Percentiles rank a stretch among this genome's conserved stretches.
Conservation (phyloP, 2,888 invertebrate genomes). For the Hoplodrina blanda region DNA sequence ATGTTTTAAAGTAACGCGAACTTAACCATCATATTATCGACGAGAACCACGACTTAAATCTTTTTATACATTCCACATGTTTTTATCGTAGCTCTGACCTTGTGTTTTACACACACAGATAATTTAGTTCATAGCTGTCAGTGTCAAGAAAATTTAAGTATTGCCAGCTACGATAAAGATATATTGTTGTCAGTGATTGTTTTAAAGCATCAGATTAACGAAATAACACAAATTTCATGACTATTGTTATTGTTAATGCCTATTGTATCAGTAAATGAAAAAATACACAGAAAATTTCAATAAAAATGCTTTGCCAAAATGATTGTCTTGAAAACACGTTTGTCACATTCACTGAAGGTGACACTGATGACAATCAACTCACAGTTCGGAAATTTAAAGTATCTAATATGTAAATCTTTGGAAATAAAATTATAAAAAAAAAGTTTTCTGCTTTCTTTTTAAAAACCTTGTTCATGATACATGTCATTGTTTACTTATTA, state of each 20-base stretch:
- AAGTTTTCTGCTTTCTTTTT: too few relatives aligned
- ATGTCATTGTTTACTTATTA: too few relatives aligned
- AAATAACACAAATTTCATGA: neutral
- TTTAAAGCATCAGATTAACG: neutral
- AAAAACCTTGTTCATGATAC: too few relatives aligned
- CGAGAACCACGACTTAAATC: conserved; percentile 66
- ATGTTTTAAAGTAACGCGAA: conserved; percentile 60
- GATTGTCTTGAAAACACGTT: neutral
- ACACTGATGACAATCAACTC: conserved; percentile 7
- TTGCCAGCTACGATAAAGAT: conserved; percentile 23
- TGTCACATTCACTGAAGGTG: conserved; percentile 8
- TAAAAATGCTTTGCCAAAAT: neutral
- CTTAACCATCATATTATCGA: conserved; percentile 70
- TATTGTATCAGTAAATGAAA: neutral
- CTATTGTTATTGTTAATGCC: neutral
- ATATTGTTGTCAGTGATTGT: neutral
- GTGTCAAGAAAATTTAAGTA: conserved; percentile 11
- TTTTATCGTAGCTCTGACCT: conserved; percentile 78
- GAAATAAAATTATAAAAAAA: neutral
- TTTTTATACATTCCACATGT: conserved; percentile 84
- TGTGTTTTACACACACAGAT: conserved; percentile 42
- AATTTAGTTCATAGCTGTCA: conserved; percentile 33
- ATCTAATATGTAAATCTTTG: too few relatives aligned
- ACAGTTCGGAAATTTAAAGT: conserved; percentile 22
- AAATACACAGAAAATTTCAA: conserved; percentile 1